Conservation (phyloP, 2,797 vertebrate species). For the Vespertilio murinus region DNA sequence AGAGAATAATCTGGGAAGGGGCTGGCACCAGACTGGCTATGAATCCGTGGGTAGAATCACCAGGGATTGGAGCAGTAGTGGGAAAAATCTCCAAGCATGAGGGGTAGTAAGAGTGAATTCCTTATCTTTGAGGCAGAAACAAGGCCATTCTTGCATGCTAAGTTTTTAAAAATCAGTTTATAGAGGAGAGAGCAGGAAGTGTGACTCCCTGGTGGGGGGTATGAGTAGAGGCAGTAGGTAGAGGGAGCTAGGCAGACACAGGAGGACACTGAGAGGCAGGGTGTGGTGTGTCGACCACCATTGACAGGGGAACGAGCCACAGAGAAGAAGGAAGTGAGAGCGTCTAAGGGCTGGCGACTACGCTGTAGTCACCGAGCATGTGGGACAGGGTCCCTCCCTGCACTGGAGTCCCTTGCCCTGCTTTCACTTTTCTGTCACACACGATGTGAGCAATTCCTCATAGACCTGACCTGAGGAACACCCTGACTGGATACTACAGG, state of each 20-base stretch:
- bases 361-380: neutral
- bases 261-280: neutral
- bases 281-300: neutral
- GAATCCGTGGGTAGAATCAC: neutral
- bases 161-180: neutral
- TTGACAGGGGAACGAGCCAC: rapidly evolving
- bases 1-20: neutral
- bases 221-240: neutral
- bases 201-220: neutral
- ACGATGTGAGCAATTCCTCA: neutral
- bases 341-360: rapidly evolving
- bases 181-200: neutral
- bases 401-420: neutral
- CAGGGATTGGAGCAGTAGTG: neutral
- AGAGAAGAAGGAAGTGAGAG: neutral
- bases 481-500: neutral
- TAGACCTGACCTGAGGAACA: neutral
- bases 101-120: neutral
- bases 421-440: neutral
- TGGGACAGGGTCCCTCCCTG: rapidly evolving
- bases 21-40: neutral
- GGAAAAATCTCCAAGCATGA: neutral
- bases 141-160: neutral
- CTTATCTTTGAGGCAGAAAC: neutral
- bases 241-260: neutral